Conservation (phyloP, 2,113 vertebrate genomes). For the Sphyrna mokarran region DNA sequence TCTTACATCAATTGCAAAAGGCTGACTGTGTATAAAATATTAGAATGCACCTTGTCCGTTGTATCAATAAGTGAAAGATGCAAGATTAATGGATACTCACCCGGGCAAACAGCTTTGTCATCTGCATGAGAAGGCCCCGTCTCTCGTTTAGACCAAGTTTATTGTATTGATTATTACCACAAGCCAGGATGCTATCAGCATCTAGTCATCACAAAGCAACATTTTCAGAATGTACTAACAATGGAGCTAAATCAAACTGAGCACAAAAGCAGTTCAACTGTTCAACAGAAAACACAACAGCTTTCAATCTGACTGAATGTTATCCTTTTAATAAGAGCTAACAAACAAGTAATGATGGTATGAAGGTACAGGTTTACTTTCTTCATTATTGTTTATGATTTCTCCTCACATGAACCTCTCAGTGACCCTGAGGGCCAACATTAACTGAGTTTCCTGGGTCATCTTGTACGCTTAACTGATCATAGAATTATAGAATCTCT, state of each 20-base stretch:
- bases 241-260: neutral
- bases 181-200: neutral
- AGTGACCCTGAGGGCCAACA: neutral
- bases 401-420: neutral
- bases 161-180: constrained; percentile 29
- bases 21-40: neutral
- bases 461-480: too few relatives aligned
- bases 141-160: constrained; percentile 22
- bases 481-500: too few relatives aligned
- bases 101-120: constrained; percentile 30
- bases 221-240: neutral
- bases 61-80: neutral
- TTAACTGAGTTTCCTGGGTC: neutral
- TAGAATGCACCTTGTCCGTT: neutral
- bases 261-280: neutral
- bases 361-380: neutral
- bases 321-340: neutral
- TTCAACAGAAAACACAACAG: neutral
- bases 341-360: neutral
- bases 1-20: neutral
- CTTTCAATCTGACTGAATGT: neutral
- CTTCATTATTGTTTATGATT: neutral
- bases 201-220: neutral
- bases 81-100: neutral
- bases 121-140: constrained; percentile 33